Percentiles rank a stretch among this genome's conserved stretches.
Evolutionary conservation across 2,797 vertebrate genomes (phyloP).

Genomic region (Paratrypauchen microcephalus): DNA sequence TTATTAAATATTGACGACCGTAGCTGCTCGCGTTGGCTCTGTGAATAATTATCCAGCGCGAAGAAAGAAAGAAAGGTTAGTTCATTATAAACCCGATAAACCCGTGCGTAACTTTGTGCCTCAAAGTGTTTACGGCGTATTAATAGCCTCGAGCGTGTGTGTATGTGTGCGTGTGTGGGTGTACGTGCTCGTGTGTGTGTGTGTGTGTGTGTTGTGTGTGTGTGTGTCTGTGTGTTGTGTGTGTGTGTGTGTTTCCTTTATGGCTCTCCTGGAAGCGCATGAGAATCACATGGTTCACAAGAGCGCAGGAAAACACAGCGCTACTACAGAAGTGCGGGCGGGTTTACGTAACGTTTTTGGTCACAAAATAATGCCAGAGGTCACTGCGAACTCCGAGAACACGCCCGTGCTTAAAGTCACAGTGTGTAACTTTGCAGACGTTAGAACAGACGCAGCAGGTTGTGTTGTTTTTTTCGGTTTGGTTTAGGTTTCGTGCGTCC

Average conservation of each 20-base stretch:
- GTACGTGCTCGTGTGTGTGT: background rate
- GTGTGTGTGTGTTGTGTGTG: background rate
- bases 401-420: too few species aligned
- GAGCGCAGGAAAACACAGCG: background rate
- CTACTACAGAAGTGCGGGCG: background rate
- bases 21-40: constrained; percentile 1
- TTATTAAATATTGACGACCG: constrained; percentile 31
- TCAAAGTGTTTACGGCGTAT: constrained; percentile 9
- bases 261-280: constrained; percentile 9
- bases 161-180: background rate
- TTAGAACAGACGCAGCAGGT: too few species aligned
- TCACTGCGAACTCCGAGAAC: background rate
- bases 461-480: too few species aligned
- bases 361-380: background rate
- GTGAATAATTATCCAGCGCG: constrained; percentile 12
- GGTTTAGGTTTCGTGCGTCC: too few species aligned
- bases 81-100: constrained; percentile 16
- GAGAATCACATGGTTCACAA: constrained; percentile 21
- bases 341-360: background rate
- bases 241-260: background rate
- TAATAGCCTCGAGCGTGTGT: constrained; percentile 11
- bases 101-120: constrained; percentile 11
- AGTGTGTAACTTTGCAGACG: too few species aligned
- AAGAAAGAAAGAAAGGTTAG: background rate
- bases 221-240: background rate